Evolutionary conservation across 1,140 invertebrate species (phyloP).

Genomic region (Caenorhabditis tropicalis): DNA sequence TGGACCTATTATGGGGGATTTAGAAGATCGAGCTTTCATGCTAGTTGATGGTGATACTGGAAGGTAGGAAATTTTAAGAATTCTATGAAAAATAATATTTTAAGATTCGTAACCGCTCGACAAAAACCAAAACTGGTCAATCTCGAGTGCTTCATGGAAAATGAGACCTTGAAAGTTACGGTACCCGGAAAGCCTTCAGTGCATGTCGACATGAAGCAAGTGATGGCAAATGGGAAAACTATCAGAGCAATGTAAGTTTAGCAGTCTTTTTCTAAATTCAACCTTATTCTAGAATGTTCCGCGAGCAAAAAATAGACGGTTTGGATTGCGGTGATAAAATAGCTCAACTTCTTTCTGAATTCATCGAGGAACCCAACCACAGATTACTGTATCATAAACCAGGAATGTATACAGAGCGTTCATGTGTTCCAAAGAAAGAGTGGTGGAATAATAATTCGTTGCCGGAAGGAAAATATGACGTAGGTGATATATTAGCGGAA

Average conservation of each 20-base stretch:
- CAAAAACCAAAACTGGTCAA: background rate
- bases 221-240: background rate
- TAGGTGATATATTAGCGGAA: background rate
- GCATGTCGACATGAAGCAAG: background rate
- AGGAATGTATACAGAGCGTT: conserved; percentile 22
- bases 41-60: conserved; percentile 3
- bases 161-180: background rate
- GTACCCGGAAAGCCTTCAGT: background rate
- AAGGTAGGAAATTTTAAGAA: background rate
- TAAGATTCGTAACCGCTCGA: background rate
- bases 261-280: background rate
- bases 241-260: background rate
- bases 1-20: background rate
- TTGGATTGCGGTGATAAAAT: conserved; percentile 29
- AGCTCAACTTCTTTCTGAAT: conserved; percentile 6
- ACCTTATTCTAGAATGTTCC: conserved; percentile 8
- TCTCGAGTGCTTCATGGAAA: background rate
- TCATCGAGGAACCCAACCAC: conserved; percentile 19
- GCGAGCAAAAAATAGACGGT: background rate
- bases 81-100: too few relatives aligned
- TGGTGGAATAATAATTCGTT: conserved; percentile 37
- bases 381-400: background rate
- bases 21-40: conserved; percentile 37
- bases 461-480: conserved; percentile 26
- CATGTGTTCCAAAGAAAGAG: background rate